Conservation (phyloP, 2,888 invertebrate species). For the Lepidocyrtinus sp. region DNA sequence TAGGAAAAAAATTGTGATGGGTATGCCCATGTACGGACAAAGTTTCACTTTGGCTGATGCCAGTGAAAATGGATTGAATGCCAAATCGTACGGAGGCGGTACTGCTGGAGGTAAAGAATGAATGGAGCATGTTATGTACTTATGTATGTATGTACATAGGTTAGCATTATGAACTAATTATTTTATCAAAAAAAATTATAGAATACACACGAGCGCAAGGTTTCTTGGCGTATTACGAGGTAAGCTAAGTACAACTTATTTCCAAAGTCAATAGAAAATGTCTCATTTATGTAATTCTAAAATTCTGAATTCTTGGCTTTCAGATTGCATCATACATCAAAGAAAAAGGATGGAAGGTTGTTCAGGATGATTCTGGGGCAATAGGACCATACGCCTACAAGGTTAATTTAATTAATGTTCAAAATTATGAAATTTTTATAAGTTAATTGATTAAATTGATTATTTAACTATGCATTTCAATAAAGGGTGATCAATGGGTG, state of each 20-base stretch:
- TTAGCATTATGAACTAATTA: too few species aligned
- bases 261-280: too few species aligned
- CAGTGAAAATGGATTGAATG: constrained; percentile 80
- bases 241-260: too few species aligned
- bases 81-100: constrained; percentile 87
- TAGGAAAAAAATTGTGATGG: constrained; percentile 85
- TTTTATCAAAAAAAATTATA: too few species aligned
- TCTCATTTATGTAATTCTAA: too few species aligned
- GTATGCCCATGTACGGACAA: constrained; percentile 92
- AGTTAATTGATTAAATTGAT: not conserved
- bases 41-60: constrained; percentile 85
- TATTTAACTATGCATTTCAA: too few species aligned
- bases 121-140: too few species aligned
- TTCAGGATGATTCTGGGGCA: constrained; percentile 83
- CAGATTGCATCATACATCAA: constrained; percentile 88
- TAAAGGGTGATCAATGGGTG: constrained; percentile 79
- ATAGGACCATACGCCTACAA: constrained; percentile 91
- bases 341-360: constrained; percentile 83
- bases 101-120: too few species aligned
- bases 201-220: constrained; percentile 90
- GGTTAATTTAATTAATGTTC: too few species aligned
- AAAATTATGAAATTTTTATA: too few species aligned
- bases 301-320: too few species aligned
- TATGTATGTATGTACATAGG: too few species aligned
- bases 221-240: constrained; percentile 91